Evolutionary conservation across 2,113 vertebrate species (phyloP).

Genomic region (Stegostoma tigrinum): DNA sequence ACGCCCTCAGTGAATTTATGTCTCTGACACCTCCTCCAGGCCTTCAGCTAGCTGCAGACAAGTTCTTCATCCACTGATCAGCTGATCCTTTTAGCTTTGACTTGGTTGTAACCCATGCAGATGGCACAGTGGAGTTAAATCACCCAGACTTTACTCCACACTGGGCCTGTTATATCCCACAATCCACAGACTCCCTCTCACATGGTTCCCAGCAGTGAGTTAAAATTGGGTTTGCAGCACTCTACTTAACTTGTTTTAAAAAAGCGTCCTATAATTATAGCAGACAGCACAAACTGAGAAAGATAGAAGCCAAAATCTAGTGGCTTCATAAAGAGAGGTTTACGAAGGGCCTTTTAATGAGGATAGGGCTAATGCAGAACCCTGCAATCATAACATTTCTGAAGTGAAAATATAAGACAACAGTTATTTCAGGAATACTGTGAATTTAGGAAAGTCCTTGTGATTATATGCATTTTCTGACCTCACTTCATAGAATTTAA

Average conservation of each 20-base stretch:
- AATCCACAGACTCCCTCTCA: neutral
- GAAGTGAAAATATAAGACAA: neutral
- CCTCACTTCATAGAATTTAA: neutral
- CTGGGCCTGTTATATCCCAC: neutral
- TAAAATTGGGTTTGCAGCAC: neutral
- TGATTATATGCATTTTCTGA: slow-evolving; percentile 1
- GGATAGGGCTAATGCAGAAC: neutral
- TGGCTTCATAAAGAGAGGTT: neutral
- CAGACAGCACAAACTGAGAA: neutral
- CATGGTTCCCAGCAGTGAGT: neutral
- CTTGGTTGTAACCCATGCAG: neutral
- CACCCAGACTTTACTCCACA: neutral
- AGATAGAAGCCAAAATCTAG: neutral
- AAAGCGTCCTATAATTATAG: neutral
- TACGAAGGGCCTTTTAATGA: neutral
- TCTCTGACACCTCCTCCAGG: too few relatives aligned
- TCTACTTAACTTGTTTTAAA: neutral
- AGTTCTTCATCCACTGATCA: neutral
- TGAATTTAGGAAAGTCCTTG: slow-evolving; percentile 12
- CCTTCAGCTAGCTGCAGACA: neutral
- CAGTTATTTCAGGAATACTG: slow-evolving; percentile 22
- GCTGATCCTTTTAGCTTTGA: neutral
- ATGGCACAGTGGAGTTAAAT: neutral
- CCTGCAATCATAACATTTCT: neutral
- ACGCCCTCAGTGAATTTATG: too few relatives aligned